Evolutionary conservation across 2,797 vertebrate genomes (phyloP), one percentile per base, ranked within the genome.

Genomic region (Lepidocolaptes lacrymiger): DNA sequence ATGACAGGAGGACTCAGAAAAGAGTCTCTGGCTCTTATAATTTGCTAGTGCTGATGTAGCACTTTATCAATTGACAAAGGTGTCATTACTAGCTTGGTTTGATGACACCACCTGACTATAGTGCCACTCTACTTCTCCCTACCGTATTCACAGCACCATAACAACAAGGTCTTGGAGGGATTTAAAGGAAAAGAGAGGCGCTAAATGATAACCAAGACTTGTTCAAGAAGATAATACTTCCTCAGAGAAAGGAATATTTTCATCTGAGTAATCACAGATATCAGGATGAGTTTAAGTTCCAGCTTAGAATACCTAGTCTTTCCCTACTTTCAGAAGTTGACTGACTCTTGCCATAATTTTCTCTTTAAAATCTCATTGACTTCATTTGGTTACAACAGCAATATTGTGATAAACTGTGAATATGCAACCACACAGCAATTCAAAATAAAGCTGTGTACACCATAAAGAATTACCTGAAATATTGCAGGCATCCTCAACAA

Each of bases 381-480:
- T 62, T 71, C 4, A 43, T 62, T 58, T 17, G 51, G 16, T 63
- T 63, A 52, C 15, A 21, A 37, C 4, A 68, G 43, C 5, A 48
- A 66, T n/a, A n/a, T 62, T 51, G 28, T 49, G 39, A 72, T 6
- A 44, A 68, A 44, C 32, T 48, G 43, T 26, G 24, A 79, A 43
- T 30, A 49, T 48, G 10, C 26, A 82, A 67, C 7, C 20, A 55
- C 28, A 71, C 23, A 75, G 32, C 18, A 78, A 66, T 62, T 81
- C 14, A 81, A 81, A 90, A 79, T 22, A 52, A 55, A 78, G 17
- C 9, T 30, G 4, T 18, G 14, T 46, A n/a, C 12, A 69, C 21
- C 54, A 13, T 20, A 66, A 62, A 64, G 21, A 89, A 67, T 93
- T 98, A 99, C 99, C 98, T 98, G 98, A 96, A 95, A 97, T 91